Percentiles rank a stretch among this genome's conserved stretches.
phyloP scores from a whole-genome alignment of 2,797 vertebrate species.

The Anabacerthia variegaticeps region DNA sequence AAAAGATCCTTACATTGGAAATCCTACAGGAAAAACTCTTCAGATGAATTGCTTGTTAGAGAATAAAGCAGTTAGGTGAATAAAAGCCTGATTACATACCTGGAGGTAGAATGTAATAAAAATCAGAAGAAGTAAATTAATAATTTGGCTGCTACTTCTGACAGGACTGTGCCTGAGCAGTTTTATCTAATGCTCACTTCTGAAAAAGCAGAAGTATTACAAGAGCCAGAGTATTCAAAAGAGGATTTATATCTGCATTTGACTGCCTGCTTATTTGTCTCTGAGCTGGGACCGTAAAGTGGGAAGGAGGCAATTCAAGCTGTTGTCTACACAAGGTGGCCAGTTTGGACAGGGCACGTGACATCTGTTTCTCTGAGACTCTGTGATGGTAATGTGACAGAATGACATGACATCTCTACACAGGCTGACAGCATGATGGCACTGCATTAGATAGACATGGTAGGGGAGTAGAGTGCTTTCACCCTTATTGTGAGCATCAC shows the following conservation, averaged over 20 bases:
- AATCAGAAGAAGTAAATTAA: slow-evolving; percentile 61
- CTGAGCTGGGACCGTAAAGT: not conserved
- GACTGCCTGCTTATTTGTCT: not conserved
- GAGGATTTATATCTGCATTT: slow-evolving; percentile 1
- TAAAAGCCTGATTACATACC: slow-evolving; percentile 72
- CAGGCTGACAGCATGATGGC: not conserved
- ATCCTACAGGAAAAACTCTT: slow-evolving; percentile 64
- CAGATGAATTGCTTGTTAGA: slow-evolving; percentile 72
- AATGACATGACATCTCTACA: not conserved
- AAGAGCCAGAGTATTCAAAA: not conserved
- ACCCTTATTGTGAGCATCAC: not conserved
- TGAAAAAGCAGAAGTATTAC: slow-evolving; percentile 1
- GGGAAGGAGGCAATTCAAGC: not conserved
- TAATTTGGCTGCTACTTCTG: slow-evolving; percentile 47
- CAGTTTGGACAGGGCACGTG: not conserved
- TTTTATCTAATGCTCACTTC: slow-evolving; percentile 12
- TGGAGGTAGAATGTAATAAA: slow-evolving; percentile 62
- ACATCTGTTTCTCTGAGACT: not conserved
- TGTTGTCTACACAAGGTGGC: not conserved
- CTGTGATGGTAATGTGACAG: not conserved
- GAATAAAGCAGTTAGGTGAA: slow-evolving; percentile 73
- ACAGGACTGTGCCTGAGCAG: not conserved
- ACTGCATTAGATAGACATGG: not conserved
- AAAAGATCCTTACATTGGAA: slow-evolving; percentile 22
- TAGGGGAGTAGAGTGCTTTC: not conserved